Conservation (phyloP, 1,140 invertebrate genomes). For the Centruroides sculpturatus region DNA sequence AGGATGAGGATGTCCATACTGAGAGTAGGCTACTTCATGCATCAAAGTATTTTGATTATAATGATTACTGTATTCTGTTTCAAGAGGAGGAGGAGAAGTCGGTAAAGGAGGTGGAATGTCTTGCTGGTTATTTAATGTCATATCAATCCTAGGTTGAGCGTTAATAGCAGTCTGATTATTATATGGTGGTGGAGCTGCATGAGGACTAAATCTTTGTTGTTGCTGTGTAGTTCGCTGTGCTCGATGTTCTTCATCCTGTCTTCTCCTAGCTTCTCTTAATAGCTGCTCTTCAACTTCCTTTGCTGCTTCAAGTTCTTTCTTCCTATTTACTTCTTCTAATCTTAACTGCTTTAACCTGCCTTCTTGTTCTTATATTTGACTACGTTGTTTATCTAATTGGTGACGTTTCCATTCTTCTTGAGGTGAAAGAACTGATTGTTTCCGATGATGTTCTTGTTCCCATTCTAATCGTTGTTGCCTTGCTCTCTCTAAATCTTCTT, state of each 20-base stretch:
- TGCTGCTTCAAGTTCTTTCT: slow-evolving; percentile 25
- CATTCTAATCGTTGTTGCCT: slow-evolving; percentile 21
- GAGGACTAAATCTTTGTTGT: not conserved
- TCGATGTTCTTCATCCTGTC: slow-evolving; percentile 14
- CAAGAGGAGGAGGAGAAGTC: slow-evolving; percentile 11
- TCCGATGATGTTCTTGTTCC: slow-evolving; percentile 17
- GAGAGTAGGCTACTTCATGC: not conserved
- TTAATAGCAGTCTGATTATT: too few species aligned
- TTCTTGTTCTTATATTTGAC: slow-evolving; percentile 13
- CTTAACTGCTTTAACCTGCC: slow-evolving; percentile 12
- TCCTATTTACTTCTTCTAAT: slow-evolving; percentile 15
- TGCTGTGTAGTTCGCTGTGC: too few species aligned
- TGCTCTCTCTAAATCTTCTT: slow-evolving; percentile 28
- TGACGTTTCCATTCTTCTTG: slow-evolving; percentile 17
- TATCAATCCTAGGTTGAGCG: too few species aligned
- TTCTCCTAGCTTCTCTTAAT: slow-evolving; percentile 24
- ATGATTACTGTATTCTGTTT: slow-evolving; percentile 2
- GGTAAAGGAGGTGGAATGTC: slow-evolving; percentile 14
- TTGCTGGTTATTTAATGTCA: not conserved
- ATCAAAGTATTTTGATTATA: slow-evolving; percentile 9
- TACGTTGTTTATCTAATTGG: not conserved
- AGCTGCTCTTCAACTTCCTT: slow-evolving; percentile 27
- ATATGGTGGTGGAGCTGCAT: too few species aligned
- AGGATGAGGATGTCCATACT: not conserved
- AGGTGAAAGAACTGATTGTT: slow-evolving; percentile 17